Evolutionary conservation across 2,888 invertebrate species (phyloP).

Genomic region (Zeuzera pyrina): DNA sequence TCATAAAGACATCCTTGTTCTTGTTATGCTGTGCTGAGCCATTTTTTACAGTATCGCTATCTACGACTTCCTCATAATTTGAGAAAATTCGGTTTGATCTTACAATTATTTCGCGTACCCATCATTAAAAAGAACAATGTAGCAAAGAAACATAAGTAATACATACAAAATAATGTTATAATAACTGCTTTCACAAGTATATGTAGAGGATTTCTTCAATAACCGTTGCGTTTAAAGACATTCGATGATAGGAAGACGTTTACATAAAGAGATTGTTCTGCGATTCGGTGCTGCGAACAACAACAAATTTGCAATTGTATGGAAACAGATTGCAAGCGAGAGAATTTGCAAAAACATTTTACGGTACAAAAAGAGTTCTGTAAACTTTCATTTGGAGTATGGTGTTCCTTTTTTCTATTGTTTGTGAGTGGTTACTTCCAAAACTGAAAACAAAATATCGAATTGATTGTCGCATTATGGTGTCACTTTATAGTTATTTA

Average conservation of each 20-base stretch:
- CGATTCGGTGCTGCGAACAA: conserved; percentile 11
- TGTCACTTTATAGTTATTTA: too few relatives aligned
- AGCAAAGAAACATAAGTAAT: too few relatives aligned
- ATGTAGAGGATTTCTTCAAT: not conserved
- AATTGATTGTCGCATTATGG: too few relatives aligned
- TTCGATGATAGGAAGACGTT: conserved; percentile 2
- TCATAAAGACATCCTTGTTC: conserved; percentile 67
- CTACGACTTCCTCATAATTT: conserved; percentile 36
- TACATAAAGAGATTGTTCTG: conserved; percentile 14
- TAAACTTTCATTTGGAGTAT: conserved; percentile 22
- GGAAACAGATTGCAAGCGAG: conserved; percentile 10
- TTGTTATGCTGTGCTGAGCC: conserved; percentile 43
- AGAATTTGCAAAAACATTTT: conserved; percentile 12
- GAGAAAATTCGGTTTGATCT: too few relatives aligned
- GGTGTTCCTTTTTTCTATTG: conserved; percentile 19
- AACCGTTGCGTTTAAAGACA: not conserved
- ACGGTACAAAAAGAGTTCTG: conserved; percentile 7
- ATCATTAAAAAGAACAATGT: too few relatives aligned
- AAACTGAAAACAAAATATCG: not conserved
- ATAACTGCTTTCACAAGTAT: not conserved
- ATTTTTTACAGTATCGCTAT: conserved; percentile 35
- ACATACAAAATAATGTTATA: too few relatives aligned
- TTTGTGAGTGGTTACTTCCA: conserved; percentile 23
- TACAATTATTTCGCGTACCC: too few relatives aligned
- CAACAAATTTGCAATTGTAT: conserved; percentile 18